Conservation (phyloP, 2,797 vertebrate species). For the Apodemus agrarius region DNA sequence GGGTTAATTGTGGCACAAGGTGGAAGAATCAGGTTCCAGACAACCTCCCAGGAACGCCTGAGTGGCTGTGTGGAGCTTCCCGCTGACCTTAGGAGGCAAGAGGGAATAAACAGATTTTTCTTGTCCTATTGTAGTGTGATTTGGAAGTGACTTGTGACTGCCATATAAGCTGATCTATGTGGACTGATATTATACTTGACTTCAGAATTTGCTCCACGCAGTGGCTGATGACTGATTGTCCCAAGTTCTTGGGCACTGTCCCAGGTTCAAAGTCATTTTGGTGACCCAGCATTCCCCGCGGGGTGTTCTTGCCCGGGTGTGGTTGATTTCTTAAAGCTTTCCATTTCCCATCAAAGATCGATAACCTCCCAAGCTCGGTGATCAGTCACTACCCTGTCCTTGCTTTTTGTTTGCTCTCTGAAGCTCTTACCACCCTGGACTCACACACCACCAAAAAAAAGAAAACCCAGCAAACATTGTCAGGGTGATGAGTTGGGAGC, state of each 20-base stretch:
- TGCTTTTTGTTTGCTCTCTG: neutral
- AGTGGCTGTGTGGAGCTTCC: neutral
- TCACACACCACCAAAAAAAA: too few species aligned
- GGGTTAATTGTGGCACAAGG: neutral
- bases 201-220: neutral
- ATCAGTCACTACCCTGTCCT: neutral
- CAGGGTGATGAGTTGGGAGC: neutral
- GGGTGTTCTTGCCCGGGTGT: neutral
- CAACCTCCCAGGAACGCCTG: neutral
- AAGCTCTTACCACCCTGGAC: neutral
- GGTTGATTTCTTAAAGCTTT: constrained; percentile 4
- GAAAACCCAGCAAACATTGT: too few species aligned
- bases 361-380: constrained; percentile 28
- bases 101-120: accelerated
- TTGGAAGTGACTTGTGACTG: neutral
- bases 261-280: neutral
- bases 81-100: accelerated
- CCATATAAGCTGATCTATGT: too few species aligned
- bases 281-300: too few species aligned
- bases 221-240: accelerated
- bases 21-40: neutral
- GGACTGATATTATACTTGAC: neutral
- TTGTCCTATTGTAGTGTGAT: neutral
- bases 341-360: constrained; percentile 49
- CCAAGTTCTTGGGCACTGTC: neutral